Evolutionary conservation across 2,888 invertebrate species (phyloP).

Genomic region (Oxyscelio sp.): DNA sequence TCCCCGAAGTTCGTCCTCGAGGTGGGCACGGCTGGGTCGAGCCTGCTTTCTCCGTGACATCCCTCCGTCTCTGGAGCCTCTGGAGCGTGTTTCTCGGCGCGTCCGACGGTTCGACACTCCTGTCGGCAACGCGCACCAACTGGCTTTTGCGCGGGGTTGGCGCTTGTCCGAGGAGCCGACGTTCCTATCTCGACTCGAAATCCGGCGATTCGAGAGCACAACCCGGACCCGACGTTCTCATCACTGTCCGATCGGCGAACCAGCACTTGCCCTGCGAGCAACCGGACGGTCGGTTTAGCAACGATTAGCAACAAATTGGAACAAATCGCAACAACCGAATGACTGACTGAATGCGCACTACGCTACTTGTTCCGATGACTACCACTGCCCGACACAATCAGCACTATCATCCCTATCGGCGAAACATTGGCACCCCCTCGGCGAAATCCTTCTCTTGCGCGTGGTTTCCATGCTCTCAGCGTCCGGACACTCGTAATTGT

Average conservation of each 20-base stretch:
- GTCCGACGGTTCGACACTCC: constrained; percentile 73
- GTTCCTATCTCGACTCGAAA: background rate
- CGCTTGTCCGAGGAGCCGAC: background rate
- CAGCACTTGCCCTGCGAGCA: background rate
- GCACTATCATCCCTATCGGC: too few relatives aligned
- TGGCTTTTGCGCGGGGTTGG: background rate
- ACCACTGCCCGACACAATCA: constrained; percentile 70
- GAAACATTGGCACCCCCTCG: too few relatives aligned
- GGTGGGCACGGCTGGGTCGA: constrained; percentile 88
- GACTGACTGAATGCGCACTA: too few relatives aligned
- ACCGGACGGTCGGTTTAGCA: too few relatives aligned
- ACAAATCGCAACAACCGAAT: too few relatives aligned
- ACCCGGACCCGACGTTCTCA: background rate
- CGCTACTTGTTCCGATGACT: background rate
- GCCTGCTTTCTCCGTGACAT: constrained; percentile 89
- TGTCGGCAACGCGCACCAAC: constrained; percentile 54
- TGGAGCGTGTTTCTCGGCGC: constrained; percentile 58
- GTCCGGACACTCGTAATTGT: constrained; percentile 22
- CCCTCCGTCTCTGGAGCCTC: constrained; percentile 80
- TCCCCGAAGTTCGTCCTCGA: constrained; percentile 88
- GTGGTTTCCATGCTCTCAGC: constrained; percentile 72
- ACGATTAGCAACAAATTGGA: too few relatives aligned
- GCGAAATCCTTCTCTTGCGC: constrained; percentile 82
- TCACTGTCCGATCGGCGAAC: constrained; percentile 16
- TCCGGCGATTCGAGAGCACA: background rate